Conservation (phyloP, 2,888 invertebrate species). For the Criorhina ranunculi region DNA sequence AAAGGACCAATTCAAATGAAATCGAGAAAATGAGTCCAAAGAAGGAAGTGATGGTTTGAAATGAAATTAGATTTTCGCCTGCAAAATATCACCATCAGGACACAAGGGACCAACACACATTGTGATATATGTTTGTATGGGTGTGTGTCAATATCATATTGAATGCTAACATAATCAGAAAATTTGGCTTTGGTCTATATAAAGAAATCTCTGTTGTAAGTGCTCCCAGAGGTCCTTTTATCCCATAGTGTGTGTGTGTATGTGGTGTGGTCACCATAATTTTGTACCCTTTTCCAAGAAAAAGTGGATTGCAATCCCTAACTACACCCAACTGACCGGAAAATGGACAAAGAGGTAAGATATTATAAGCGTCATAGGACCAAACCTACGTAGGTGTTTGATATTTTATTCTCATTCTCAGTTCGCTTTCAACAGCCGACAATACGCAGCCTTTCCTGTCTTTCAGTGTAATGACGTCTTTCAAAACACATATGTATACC, state of each 20-base stretch:
- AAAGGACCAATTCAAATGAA: conserved; percentile 19
- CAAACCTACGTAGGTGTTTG: too few relatives aligned
- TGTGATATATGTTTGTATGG: background rate
- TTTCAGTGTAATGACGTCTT: too few relatives aligned
- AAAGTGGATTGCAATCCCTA: background rate
- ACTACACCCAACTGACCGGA: background rate
- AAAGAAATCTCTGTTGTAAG: conserved; percentile 32
- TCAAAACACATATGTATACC: too few relatives aligned
- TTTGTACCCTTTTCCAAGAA: conserved; percentile 38
- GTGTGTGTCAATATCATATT: background rate
- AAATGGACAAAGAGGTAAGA: conserved; percentile 13
- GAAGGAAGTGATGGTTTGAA: conserved; percentile 24
- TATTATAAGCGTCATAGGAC: too few relatives aligned
- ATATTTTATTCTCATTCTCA: too few relatives aligned
- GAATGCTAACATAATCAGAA: conserved; percentile 11
- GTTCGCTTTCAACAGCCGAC: background rate
- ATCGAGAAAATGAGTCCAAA: background rate
- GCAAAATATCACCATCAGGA: conserved; percentile 16
- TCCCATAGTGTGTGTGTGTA: conserved; percentile 13
- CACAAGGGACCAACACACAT: conserved; percentile 26
- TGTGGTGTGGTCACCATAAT: conserved; percentile 32
- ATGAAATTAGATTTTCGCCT: conserved; percentile 47
- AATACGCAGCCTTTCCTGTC: background rate
- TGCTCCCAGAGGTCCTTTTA: conserved; percentile 42
- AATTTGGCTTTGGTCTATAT: background rate